These are phyloP conservation scores for Oncorhynchus tshawytscha DNA, from an alignment of 2,113 vertebrate species.

Conservation along the genomic window DNA sequence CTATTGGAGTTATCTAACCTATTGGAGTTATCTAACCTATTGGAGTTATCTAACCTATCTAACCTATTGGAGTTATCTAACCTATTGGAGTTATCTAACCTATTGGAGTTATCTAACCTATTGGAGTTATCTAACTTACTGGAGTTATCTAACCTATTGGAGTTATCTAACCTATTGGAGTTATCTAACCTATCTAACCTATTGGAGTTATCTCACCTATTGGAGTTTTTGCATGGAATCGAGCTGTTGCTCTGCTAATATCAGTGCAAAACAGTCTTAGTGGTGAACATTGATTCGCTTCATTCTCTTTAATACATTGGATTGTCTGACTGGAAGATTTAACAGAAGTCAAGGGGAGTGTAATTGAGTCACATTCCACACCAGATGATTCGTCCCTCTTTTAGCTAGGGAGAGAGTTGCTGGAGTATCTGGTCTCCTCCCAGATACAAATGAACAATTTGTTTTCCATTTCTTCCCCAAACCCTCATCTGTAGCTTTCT, in stretches of 20 bases:
- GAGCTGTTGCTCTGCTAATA: neutral
- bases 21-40: too few relatives aligned
- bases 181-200: too few relatives aligned
- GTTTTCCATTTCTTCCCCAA: constrained; percentile 68
- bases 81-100: too few relatives aligned
- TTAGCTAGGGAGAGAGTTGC: constrained; percentile 59
- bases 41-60: too few relatives aligned
- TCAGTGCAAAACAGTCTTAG: constrained; percentile 28
- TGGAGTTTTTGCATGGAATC: neutral
- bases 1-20: too few relatives aligned
- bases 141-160: too few relatives aligned
- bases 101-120: too few relatives aligned
- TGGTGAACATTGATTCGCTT: constrained; percentile 55
- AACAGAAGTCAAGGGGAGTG: too few relatives aligned
- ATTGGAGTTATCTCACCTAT: too few relatives aligned
- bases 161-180: too few relatives aligned
- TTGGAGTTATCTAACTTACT: too few relatives aligned
- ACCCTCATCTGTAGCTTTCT: constrained; percentile 56
- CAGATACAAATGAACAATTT: constrained; percentile 76
- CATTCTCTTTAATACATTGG: constrained; percentile 59
- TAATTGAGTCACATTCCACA: constrained; percentile 38
- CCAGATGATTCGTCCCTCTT: constrained; percentile 49
- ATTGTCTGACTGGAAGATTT: constrained; percentile 49
- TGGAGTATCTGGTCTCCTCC: constrained; percentile 67
- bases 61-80: too few relatives aligned